Conservation (phyloP, 2,797 vertebrate genomes). For the Brachyalestes nurse region DNA sequence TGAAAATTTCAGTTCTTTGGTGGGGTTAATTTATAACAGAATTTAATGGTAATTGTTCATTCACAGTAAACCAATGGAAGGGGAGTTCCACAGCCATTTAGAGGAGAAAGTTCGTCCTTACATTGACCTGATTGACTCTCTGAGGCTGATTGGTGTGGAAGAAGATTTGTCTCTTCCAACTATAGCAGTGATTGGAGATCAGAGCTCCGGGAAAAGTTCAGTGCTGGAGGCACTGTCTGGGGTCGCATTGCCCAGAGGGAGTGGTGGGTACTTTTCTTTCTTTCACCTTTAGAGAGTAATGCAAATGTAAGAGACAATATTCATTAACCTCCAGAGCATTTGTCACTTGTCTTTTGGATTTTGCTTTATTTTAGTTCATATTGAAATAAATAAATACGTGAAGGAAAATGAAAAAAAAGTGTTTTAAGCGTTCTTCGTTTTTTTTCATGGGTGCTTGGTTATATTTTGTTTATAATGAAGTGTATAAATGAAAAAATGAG, state of each 20-base stretch:
- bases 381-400: too few species aligned
- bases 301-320: not conserved
- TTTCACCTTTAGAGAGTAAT: not conserved
- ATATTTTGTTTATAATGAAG: too few species aligned
- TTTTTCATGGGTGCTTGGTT: too few species aligned
- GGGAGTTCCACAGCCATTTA: slow-evolving; percentile 60
- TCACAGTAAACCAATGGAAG: slow-evolving; percentile 39
- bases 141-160: slow-evolving; percentile 75
- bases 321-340: too few species aligned
- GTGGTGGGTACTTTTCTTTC: slow-evolving; percentile 16
- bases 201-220: slow-evolving; percentile 18
- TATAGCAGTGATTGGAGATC: slow-evolving; percentile 79
- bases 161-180: slow-evolving; percentile 76
- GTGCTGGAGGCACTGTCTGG: slow-evolving; percentile 68
- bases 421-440: too few species aligned
- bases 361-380: too few species aligned
- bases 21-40: not conserved
- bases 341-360: too few species aligned
- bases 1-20: not conserved
- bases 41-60: not conserved
- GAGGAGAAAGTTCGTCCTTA: slow-evolving; percentile 54
- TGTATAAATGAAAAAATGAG: too few species aligned
- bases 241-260: slow-evolving; percentile 72
- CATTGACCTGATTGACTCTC: slow-evolving; percentile 77
- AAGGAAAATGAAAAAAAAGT: too few species aligned